Percentiles rank a stretch among this genome's conserved stretches.
Conservation (phyloP, 53 echinoderm and acorn worm species). For the Crossaster papposus region DNA sequence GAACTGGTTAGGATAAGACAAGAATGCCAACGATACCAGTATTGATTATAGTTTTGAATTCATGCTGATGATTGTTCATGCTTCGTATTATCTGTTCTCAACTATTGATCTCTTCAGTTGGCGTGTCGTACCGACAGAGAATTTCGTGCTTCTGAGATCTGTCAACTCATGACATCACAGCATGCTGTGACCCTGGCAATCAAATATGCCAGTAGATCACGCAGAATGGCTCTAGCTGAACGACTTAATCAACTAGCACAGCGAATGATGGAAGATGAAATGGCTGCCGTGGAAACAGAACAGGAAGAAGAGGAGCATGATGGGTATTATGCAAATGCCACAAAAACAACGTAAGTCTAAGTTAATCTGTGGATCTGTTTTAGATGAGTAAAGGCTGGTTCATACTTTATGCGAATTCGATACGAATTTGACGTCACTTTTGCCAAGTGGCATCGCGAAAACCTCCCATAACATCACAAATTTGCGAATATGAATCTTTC, state of each 20-base stretch:
- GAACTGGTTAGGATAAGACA: no score
- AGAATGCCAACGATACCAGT: neutral
- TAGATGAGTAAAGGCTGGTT: no score
- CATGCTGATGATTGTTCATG: neutral
- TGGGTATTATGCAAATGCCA: constrained; percentile 35
- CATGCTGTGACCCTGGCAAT: constrained; percentile 87
- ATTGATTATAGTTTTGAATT: neutral
- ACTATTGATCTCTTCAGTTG: constrained; percentile 62
- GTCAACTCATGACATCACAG: constrained; percentile 84
- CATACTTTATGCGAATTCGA: no score
- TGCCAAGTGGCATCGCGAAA: no score
- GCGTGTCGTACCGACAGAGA: constrained; percentile 93
- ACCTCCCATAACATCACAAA: no score
- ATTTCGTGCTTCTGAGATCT: constrained; percentile 78
- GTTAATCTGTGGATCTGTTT: neutral
- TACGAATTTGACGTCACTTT: no score
- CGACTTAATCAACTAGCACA: constrained; percentile 86
- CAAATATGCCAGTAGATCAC: constrained; percentile 92
- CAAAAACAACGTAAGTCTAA: constrained; percentile 7
- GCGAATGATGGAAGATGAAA: constrained; percentile 74
- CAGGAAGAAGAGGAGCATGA: constrained; percentile 67
- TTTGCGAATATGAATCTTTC: no score
- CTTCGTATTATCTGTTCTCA: neutral
- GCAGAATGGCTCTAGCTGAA: constrained; percentile 78
- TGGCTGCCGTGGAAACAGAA: constrained; percentile 67